Conservation (phyloP, 1,140 invertebrate genomes). For the Aphelenchoides fujianensis region DNA sequence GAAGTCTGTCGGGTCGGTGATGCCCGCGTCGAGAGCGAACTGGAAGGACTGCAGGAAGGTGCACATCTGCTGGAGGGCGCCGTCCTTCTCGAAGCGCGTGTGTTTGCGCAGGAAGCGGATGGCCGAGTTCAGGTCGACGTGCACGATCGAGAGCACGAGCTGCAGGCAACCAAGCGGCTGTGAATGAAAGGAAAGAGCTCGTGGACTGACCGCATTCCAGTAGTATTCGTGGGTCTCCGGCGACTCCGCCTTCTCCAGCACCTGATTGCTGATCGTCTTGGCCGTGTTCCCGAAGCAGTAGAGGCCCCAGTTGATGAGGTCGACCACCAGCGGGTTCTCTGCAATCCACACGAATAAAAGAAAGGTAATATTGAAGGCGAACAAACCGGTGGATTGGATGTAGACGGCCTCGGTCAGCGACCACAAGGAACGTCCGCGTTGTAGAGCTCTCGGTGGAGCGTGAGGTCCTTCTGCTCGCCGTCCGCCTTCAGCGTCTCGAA, state of each 20-base stretch:
- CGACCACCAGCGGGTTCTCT: constrained; percentile 17
- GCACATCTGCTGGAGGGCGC: constrained; percentile 12
- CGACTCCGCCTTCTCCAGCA: constrained; percentile 9
- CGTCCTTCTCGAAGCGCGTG: constrained; percentile 7
- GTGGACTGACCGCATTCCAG: constrained; percentile 22
- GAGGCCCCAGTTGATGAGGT: constrained; percentile 19
- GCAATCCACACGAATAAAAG: not conserved
- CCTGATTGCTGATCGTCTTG: not conserved
- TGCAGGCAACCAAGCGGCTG: constrained; percentile 18
- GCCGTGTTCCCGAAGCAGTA: constrained; percentile 16
- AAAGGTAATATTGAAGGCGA: not conserved
- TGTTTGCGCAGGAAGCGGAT: constrained; percentile 9
- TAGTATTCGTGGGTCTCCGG: constrained; percentile 21
- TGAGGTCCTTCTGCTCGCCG: not conserved
- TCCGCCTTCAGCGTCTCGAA: not conserved
- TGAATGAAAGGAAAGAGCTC: not conserved
- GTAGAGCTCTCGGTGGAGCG: not conserved
- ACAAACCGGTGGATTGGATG: not conserved
- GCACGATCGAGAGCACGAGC: constrained; percentile 15
- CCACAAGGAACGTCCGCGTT: constrained; percentile 27
- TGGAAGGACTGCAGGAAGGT: constrained; percentile 13
- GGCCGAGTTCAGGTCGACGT: constrained; percentile 13
- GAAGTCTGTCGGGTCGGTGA: not conserved
- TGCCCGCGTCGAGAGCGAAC: not conserved
- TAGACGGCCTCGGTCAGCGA: constrained; percentile 22